Percentiles rank a stretch among this genome's conserved stretches.
Conservation (phyloP, 2,113 vertebrate species). For the Mastomys natalensis region DNA sequence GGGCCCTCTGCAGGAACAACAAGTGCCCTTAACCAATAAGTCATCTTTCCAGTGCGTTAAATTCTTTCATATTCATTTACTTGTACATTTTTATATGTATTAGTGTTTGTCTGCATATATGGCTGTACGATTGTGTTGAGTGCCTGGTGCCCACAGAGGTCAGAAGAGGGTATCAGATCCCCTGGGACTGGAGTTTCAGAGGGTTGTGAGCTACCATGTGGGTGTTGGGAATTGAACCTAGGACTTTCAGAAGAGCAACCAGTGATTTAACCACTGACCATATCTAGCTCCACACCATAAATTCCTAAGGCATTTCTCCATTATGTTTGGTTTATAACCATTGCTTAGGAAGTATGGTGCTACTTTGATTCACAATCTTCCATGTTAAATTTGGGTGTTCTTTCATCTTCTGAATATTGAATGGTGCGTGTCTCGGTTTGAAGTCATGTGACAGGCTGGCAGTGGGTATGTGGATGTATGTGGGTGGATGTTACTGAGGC, state of each 20-base stretch:
- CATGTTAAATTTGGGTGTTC: neutral
- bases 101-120: neutral
- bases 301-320: neutral
- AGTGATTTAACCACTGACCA: neutral
- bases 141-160: neutral
- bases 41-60: neutral
- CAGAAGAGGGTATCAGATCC: neutral
- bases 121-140: neutral
- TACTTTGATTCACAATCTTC: neutral
- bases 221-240: neutral
- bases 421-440: neutral
- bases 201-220: neutral
- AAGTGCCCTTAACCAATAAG: neutral
- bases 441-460: neutral
- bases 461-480: neutral
- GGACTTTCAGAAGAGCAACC: neutral
- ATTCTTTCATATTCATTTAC: neutral
- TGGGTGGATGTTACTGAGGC: neutral
- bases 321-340: neutral
- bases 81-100: neutral
- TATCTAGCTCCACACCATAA: neutral
- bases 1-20: neutral
- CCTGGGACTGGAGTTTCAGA: neutral
- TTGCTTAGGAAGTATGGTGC: neutral
- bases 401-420: neutral